phyloP scores from a whole-genome alignment of 2,888 invertebrate species.

The Plagodis pulveraria region DNA sequence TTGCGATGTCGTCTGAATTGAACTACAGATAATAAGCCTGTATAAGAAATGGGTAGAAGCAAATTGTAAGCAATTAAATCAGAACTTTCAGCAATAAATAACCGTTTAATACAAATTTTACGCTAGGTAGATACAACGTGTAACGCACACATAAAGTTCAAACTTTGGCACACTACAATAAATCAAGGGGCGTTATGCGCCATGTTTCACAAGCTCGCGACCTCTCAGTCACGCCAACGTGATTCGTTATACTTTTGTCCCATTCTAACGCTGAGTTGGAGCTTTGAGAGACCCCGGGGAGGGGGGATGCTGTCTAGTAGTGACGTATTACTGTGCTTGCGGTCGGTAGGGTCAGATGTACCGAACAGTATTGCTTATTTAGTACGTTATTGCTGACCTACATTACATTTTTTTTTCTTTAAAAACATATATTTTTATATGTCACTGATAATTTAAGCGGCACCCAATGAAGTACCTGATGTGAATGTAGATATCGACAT shows the following conservation, averaged over 20 bases:
- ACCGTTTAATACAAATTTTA: slow-evolving; percentile 39
- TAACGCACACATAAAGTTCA: slow-evolving; percentile 79
- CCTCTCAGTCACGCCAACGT: slow-evolving; percentile 69
- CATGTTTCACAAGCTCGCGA: slow-evolving; percentile 81
- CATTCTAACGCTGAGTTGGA: slow-evolving; percentile 71
- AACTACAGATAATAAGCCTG: no score
- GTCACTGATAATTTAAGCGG: slow-evolving; percentile 44
- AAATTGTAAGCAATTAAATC: slow-evolving; percentile 17
- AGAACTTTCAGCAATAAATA: slow-evolving; percentile 17
- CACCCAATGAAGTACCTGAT: slow-evolving; percentile 68
- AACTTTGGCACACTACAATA: slow-evolving; percentile 83
- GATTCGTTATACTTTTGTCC: slow-evolving; percentile 63
- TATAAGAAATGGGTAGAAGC: background rate
- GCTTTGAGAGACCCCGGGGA: slow-evolving; percentile 64
- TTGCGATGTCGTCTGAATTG: no score
- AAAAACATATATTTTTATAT: slow-evolving; percentile 1
- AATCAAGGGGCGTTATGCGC: slow-evolving; percentile 86
- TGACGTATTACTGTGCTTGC: slow-evolving; percentile 82
- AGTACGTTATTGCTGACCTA: slow-evolving; percentile 22
- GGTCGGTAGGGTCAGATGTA: slow-evolving; percentile 72
- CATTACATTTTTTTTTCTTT: slow-evolving; percentile 20
- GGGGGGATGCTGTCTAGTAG: slow-evolving; percentile 80
- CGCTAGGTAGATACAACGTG: slow-evolving; percentile 47
- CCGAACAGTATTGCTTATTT: slow-evolving; percentile 18
- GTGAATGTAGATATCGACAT: slow-evolving; percentile 75